Evolutionary conservation across 2,113 vertebrate species (phyloP), one percentile per base, ranked within the genome.

Genomic region (Piprites chloris): DNA sequence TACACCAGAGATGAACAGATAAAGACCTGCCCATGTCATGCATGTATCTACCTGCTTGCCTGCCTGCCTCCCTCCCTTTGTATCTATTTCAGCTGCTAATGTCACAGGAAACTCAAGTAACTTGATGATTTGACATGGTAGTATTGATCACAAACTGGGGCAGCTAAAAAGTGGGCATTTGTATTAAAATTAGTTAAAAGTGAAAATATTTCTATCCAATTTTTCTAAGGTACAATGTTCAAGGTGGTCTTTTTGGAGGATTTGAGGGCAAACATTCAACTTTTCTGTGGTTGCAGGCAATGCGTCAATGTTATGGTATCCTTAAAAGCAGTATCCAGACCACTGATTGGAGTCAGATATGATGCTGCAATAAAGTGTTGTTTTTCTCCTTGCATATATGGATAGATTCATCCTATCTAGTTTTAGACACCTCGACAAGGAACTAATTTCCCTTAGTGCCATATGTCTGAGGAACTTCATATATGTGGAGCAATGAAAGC

Each of bases 51-150:
- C 66, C 35, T 78, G 14, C 44, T 68, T 78, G 13, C 41, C 27
- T 61, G 1, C 12, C n/a, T 82, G 9, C n/a, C 55, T 62, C 4
- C 28, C 14, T 62, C 5, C 5, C 32, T 67, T 18, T 1, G 0
- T 61, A 27, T 66, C 32, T 78, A 9, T 73, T 85, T 53, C 14
- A 32, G 13, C 71, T 76, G 37, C n/a, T 85, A 53, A 30, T 85
- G 28, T 72, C 44, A 73, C 37, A 63, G 47, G 30, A 15, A 49
- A 47, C 19, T 62, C 22, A 68, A 61, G 21, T 56, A 28, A 30
- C n/a, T 75, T 39, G 52, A 0, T 52, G 35, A 26, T 90, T 89
- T 83, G 49, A 42, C 23, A 5, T 66, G 39, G 15, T 8, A 33
- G 46, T 22, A 9, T 20, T 44, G 27, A 71, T 62, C 11, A 7